Percentiles rank a stretch among this genome's conserved stretches.
phyloP scores from a whole-genome alignment of 2,888 invertebrate genomes.

The Eretmocerus hayati region DNA sequence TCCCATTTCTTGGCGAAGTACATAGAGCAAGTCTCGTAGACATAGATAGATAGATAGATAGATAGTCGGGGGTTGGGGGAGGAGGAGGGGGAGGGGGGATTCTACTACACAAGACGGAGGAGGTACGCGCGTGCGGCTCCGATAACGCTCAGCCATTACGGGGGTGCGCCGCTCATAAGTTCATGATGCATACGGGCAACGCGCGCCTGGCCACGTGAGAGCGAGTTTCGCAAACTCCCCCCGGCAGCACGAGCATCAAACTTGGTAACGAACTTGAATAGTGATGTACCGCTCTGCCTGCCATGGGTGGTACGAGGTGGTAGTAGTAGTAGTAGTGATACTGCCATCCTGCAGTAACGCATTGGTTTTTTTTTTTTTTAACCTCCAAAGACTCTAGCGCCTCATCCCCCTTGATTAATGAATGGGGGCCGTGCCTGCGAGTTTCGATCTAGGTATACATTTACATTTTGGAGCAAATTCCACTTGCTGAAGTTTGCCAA shows the following conservation, averaged over 20 bases:
- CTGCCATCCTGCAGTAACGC: conserved; percentile 16
- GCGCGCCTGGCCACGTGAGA: not conserved
- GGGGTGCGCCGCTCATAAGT: conserved; percentile 3
- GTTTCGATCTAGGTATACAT: conserved; percentile 8
- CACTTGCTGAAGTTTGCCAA: no score
- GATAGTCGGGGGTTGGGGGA: no score
- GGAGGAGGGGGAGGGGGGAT: no score
- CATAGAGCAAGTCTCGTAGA: no score
- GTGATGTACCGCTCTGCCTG: conserved; percentile 3
- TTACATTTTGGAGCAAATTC: no score
- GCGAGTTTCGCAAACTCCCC: conserved; percentile 12
- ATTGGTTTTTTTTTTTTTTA: conserved; percentile 16
- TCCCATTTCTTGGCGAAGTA: no score
- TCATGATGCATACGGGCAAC: conserved; percentile 3
- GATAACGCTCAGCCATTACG: conserved; percentile 16
- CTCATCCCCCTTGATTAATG: conserved; percentile 14
- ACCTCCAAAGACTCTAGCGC: not conserved
- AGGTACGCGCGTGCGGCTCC: no score
- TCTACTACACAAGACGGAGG: no score
- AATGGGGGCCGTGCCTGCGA: conserved; percentile 2
- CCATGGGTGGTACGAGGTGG: no score
- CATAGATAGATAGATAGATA: no score
- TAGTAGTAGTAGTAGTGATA: no score
- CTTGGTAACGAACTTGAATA: conserved; percentile 24
- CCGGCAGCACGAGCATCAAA: conserved; percentile 17